These are phyloP conservation scores for Sesia bembeciformis DNA, from an alignment of 2,888 invertebrate genomes.

Conservation along the genomic window DNA sequence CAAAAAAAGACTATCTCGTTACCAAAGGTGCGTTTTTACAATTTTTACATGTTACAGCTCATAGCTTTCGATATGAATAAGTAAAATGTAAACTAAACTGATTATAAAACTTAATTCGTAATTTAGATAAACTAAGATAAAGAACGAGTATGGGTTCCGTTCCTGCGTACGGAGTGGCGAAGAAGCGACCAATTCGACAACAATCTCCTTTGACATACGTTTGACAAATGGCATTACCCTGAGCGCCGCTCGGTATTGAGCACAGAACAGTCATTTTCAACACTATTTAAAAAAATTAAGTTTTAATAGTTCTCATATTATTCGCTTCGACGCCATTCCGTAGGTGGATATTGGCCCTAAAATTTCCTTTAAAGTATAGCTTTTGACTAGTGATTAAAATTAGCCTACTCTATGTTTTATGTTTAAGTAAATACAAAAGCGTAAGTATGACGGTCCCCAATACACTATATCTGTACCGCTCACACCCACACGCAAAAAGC, in stretches of 20 bases:
- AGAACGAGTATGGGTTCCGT: too few species aligned
- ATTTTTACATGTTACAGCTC: constrained; percentile 20
- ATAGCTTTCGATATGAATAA: constrained; percentile 30
- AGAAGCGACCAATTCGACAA: too few species aligned
- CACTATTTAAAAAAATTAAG: too few species aligned
- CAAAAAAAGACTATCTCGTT: constrained; percentile 4
- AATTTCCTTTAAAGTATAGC: constrained; percentile 45
- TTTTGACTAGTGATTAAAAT: constrained; percentile 69
- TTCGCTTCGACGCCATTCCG: not conserved
- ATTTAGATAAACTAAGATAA: too few species aligned
- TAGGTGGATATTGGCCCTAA: constrained; percentile 7
- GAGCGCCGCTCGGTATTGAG: too few species aligned
- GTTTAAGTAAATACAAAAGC: constrained; percentile 54
- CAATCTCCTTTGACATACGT: too few species aligned
- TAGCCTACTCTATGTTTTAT: constrained; percentile 39
- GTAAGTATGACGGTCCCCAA: constrained; percentile 23
- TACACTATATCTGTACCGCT: constrained; percentile 12
- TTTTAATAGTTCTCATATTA: constrained; percentile 16
- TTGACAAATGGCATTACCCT: too few species aligned
- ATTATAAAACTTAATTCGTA: too few species aligned
- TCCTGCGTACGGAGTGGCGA: too few species aligned
- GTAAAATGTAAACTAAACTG: constrained; percentile 7
- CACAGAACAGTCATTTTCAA: too few species aligned
- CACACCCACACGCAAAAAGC: constrained; percentile 15
- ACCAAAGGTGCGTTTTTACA: constrained; percentile 34